Conservation (phyloP, 2,113 vertebrate species). For the Sinocyclocheilus anshuiensis region DNA sequence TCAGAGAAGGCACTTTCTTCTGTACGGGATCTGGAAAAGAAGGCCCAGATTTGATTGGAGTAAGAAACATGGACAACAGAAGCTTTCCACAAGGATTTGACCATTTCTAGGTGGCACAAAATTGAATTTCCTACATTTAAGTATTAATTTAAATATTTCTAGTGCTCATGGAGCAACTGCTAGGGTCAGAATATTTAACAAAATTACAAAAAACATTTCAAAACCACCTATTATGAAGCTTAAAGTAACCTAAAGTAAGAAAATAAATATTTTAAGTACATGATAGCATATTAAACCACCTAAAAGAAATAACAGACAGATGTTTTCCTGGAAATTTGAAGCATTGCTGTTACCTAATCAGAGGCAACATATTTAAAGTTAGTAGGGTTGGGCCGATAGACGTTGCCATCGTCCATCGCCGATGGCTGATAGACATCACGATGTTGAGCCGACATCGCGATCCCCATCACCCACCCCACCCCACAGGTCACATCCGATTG, state of each 20-base stretch:
- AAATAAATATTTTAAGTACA: neutral
- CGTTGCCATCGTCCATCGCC: too few species aligned
- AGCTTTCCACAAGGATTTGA: slow-evolving; percentile 37
- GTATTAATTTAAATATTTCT: neutral
- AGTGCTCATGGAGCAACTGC: neutral
- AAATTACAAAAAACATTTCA: too few species aligned
- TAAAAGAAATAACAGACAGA: neutral
- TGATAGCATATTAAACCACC: neutral
- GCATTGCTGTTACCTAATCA: neutral
- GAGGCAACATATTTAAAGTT: too few species aligned
- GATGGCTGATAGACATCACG: too few species aligned
- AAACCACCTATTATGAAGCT: too few species aligned
- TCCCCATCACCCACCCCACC: too few species aligned
- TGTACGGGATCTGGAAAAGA: slow-evolving; percentile 78
- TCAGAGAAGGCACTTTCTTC: slow-evolving; percentile 87
- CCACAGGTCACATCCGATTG: too few species aligned
- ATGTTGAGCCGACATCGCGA: too few species aligned
- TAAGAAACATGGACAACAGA: slow-evolving; percentile 49
- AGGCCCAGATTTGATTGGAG: slow-evolving; percentile 40
- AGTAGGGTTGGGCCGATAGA: too few species aligned
- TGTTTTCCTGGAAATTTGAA: neutral
- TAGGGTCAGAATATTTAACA: too few species aligned
- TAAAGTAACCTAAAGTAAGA: neutral
- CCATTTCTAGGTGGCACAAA: too few species aligned
- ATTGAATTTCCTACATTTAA: neutral